Base-by-base conservation (phyloP, 2,113 vertebrate genomes). In the Calyptomena viridis region DNA sequence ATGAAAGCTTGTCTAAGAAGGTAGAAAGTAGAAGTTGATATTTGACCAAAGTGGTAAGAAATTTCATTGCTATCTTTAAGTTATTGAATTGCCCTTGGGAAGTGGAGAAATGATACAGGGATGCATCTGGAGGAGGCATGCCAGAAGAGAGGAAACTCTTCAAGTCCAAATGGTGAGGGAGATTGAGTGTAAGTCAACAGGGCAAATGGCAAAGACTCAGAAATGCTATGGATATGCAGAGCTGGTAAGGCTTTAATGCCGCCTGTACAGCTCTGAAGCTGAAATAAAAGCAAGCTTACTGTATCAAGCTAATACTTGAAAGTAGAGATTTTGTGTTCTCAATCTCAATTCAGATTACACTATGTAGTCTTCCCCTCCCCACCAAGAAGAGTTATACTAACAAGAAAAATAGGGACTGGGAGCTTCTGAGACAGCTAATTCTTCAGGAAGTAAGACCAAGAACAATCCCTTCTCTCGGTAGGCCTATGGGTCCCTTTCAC, bases 211-310 rank as follows among this genome's bases (percentile, higher is more conserved):
- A 79, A 69, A 31, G 58, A 46, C 52, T 46, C 59, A 35, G n/a
- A 80, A 82, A 68, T 17, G 25, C 22, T 56, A 35, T 8, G 8
- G 30, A 8, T 73, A 63, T 14, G 42, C 47, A 86, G 31, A 89
- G 31, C 55, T 63, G 33, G 14, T 16, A 74, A 49, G 24, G 6
- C 62, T 76, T n/a, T 55, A 67, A 28, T 33, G 35, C 28, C 62
- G 60, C 28, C 28, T 50, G 6, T 24, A 81, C 18, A 44, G 42
- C 23, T 64, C 96, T 98, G 97, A 82, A 99, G 98, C 99, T 99
- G 97, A 81, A 96, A 89, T 76, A 58, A 94, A 96, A 44, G 72
- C 50, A 85, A 35, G 4, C 6, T 83, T 66, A 49, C 35, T 86
- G 58, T 33, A 86, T 30, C 71, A 27, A 35, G 28, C 22, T 37